Conservation (phyloP, 53 echinoderm and acorn worm species). For the Stichopus horrens region DNA sequence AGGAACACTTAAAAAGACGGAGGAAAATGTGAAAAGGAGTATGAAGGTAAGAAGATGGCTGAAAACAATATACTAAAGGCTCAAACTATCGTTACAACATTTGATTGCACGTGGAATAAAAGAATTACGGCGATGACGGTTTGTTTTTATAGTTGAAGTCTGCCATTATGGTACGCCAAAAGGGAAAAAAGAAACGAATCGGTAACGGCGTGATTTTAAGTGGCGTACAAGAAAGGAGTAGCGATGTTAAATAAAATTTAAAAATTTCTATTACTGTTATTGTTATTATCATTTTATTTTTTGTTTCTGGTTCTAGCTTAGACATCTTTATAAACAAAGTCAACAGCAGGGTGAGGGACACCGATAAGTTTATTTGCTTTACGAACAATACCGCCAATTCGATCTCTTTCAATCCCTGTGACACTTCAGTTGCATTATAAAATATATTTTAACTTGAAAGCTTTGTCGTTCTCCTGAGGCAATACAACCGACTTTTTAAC, state of each 20-base stretch:
- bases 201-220: neutral
- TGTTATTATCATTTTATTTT: too few species aligned
- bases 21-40: too few species aligned
- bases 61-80: too few species aligned
- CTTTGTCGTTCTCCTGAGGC: neutral
- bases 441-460: neutral
- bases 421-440: neutral
- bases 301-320: neutral
- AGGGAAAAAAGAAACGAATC: neutral
- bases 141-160: neutral
- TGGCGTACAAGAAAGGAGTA: too few species aligned
- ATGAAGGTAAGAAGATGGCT: too few species aligned
- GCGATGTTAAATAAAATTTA: too few species aligned
- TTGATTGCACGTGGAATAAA: neutral
- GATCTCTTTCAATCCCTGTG: neutral
- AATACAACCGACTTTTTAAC: neutral
- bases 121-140: neutral
- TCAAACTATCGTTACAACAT: too few species aligned
- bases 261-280: too few species aligned
- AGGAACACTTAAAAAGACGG: too few species aligned
- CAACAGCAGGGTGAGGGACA: neutral
- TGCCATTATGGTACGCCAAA: neutral
- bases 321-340: neutral
- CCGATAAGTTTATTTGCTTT: neutral
- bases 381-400: neutral